These are phyloP conservation scores for Sminthurinus signatus DNA, from an alignment of 1,140 invertebrate species.

Conservation along the genomic window DNA sequence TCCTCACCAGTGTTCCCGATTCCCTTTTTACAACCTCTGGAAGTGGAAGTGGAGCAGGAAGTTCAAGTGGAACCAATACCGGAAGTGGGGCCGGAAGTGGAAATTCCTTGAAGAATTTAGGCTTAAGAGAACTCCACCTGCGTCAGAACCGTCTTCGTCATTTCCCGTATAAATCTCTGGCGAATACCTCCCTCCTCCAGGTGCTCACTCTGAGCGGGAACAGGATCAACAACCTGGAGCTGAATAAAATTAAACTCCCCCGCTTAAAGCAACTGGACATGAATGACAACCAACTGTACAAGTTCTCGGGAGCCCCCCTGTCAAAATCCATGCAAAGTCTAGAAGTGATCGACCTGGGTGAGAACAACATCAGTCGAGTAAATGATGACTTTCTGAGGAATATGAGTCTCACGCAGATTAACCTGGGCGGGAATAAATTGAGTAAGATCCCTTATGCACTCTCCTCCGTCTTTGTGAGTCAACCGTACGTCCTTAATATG, in stretches of 20 bases:
- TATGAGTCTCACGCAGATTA: constrained; percentile 61
- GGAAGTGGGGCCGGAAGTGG: constrained; percentile 25
- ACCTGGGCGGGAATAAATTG: constrained; percentile 73
- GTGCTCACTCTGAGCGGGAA: constrained; percentile 59
- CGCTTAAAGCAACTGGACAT: constrained; percentile 68
- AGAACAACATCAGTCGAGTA: constrained; percentile 65
- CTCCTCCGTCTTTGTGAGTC: constrained; percentile 60
- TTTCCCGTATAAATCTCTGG: constrained; percentile 68
- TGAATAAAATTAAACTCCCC: constrained; percentile 64
- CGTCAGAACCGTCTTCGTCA: constrained; percentile 63
- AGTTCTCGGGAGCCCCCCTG: constrained; percentile 66
- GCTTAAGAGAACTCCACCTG: constrained; percentile 65
- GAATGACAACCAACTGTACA: constrained; percentile 64
- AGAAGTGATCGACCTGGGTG: constrained; percentile 59
- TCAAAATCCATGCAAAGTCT: constrained; percentile 64
- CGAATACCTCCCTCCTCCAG: constrained; percentile 64
- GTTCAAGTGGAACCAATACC: constrained; percentile 50
- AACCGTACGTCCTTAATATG: constrained; percentile 66
- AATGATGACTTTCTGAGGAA: constrained; percentile 68
- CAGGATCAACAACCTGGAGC: constrained; percentile 62
- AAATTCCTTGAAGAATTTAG: constrained; percentile 35
- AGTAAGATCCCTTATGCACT: constrained; percentile 68
- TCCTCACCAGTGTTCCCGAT: constrained; percentile 39
- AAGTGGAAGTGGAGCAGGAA: constrained; percentile 50
- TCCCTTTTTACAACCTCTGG: constrained; percentile 42